These are phyloP conservation scores for Sogatella furcifera DNA, from an alignment of 1,140 invertebrate genomes.

Conservation along the genomic window DNA sequence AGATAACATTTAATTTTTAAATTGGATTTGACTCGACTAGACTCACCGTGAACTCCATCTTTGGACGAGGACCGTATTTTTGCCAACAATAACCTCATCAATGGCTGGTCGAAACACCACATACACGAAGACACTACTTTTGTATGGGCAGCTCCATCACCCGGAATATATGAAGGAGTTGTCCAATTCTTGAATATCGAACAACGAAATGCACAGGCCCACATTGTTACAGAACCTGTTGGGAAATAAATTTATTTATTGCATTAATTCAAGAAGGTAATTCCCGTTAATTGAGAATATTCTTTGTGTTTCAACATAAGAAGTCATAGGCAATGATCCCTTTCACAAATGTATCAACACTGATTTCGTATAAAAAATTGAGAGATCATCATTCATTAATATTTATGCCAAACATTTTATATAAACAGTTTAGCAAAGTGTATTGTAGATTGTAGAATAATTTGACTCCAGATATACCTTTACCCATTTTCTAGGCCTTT, in stretches of 20 bases:
- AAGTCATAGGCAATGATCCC: too few species aligned
- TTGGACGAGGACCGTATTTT: conserved; percentile 80
- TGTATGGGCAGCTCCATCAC: conserved; percentile 88
- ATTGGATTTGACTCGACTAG: background rate
- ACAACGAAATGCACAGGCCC: conserved; percentile 83
- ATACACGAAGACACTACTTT: conserved; percentile 82
- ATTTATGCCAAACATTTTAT: too few species aligned
- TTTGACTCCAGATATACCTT: too few species aligned
- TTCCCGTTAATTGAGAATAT: too few species aligned
- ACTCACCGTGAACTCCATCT: conserved; percentile 81
- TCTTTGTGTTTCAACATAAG: too few species aligned
- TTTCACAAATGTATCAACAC: too few species aligned
- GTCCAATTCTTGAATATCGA: conserved; percentile 75
- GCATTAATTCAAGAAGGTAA: too few species aligned
- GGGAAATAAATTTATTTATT: conserved; percentile 30
- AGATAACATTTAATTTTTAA: background rate
- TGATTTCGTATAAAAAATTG: too few species aligned
- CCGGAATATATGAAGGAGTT: conserved; percentile 87
- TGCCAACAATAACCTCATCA: conserved; percentile 85
- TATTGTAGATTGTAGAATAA: too few species aligned
- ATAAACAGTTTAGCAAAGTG: too few species aligned
- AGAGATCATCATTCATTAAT: too few species aligned
- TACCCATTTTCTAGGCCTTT: too few species aligned
- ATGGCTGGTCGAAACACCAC: conserved; percentile 88
- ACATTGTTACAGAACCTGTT: conserved; percentile 84